A percentile compares a stretch with the other conserved stretches of the same genome.
Conservation (phyloP, 2,888 invertebrate species). For the Lasius platythorax region DNA sequence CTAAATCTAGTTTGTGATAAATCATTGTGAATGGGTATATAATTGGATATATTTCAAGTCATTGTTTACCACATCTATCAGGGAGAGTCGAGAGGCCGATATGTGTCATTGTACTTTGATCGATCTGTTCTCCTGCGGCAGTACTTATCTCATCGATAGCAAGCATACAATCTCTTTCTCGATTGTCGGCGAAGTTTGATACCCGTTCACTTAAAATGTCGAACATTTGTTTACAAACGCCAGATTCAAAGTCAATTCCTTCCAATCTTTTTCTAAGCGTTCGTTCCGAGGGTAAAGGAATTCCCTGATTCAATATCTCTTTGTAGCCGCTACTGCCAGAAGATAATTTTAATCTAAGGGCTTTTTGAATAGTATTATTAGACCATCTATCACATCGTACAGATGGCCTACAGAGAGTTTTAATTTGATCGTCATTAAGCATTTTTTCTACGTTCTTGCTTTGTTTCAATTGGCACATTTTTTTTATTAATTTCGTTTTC, state of each 20-base stretch:
- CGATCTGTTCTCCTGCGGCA: constrained; percentile 19
- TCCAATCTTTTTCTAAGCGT: constrained; percentile 57
- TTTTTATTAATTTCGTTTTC: constrained; percentile 11
- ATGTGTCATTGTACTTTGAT: constrained; percentile 36
- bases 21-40: neutral
- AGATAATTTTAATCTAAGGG: constrained; percentile 52
- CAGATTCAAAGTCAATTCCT: constrained; percentile 55
- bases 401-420: neutral
- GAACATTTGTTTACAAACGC: constrained; percentile 42
- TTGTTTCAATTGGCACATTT: neutral
- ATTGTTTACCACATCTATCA: neutral
- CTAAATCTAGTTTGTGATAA: neutral
- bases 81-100: constrained; percentile 28
- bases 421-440: constrained; percentile 21
- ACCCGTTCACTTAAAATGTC: constrained; percentile 43
- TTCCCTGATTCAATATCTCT: constrained; percentile 52
- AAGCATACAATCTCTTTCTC: constrained; percentile 42
- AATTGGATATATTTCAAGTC: neutral
- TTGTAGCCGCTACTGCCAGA: constrained; percentile 65
- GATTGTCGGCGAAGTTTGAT: neutral
- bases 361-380: constrained; percentile 48
- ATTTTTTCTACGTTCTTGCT: neutral
- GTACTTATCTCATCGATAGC: constrained; percentile 40
- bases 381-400: constrained; percentile 49
- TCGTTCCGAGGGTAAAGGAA: constrained; percentile 62